Conservation (phyloP, 1,140 invertebrate genomes). For the Leptopilina clavipes region DNA sequence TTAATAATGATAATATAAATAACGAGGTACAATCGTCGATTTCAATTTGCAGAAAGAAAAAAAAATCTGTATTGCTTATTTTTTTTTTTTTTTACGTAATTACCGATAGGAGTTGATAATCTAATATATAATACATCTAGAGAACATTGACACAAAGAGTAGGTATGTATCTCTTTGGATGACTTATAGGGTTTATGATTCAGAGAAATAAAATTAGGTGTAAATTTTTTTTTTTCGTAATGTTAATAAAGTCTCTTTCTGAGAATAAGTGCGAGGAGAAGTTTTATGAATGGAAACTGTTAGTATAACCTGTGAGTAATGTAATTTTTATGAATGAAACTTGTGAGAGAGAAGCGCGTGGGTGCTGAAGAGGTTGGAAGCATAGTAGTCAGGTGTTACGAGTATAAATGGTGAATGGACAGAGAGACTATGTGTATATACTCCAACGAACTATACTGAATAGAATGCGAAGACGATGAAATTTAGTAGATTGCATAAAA, state of each 20-base stretch:
- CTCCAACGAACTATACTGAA: neutral
- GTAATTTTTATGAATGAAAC: constrained; percentile 15
- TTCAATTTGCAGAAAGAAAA: too few relatives aligned
- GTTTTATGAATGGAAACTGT: neutral
- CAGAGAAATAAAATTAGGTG: neutral
- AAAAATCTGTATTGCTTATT: too few relatives aligned
- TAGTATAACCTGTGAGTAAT: constrained; percentile 7
- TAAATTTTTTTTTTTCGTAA: neutral
- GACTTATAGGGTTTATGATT: neutral
- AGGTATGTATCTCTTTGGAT: too few relatives aligned
- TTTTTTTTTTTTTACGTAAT: too few relatives aligned
- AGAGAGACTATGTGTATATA: neutral
- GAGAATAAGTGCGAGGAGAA: neutral
- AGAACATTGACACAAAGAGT: too few relatives aligned
- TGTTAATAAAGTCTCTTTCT: neutral
- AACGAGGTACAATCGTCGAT: too few relatives aligned
- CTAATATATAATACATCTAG: too few relatives aligned
- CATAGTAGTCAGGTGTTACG: constrained; percentile 2
- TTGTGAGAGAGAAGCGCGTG: neutral
- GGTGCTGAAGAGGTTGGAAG: neutral
- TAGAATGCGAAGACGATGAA: constrained; percentile 5
- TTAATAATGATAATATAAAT: too few relatives aligned
- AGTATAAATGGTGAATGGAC: constrained; percentile 5
- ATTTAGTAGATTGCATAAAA: constrained; percentile 9
- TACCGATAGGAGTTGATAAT: too few relatives aligned